Evolutionary conservation across 2,888 invertebrate genomes (phyloP), one percentile per base, ranked within the genome.

Genomic region (Hipparchia sbordonii): DNA sequence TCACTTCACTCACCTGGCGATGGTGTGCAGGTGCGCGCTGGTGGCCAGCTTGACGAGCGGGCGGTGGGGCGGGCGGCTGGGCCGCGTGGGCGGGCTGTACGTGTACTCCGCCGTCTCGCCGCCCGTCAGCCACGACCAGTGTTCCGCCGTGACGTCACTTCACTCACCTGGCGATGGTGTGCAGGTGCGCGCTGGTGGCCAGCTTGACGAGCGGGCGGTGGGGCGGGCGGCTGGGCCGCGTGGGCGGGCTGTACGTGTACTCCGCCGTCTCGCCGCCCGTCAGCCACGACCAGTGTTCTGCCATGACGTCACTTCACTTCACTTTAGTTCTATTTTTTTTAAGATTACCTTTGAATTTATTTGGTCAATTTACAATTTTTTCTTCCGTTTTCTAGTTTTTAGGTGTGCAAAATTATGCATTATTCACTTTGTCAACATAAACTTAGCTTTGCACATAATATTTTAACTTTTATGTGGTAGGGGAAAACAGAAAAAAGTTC

Each of bases 211-310:
- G 86, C 23, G 93, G 93, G 13, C 93, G 80, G 79, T 93, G 93
- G 0, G 93, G 93, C 0, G 93, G 90, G 10, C 91, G 80, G 75
- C 89, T 86, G 54, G 93, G 93, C 63, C 92, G 74, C 12, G 86
- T 87, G 6, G 93, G 93, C n/a, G 93, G 93, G 74, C 92, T 93
- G 85, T 93, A 92, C 0, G 91, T 93, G 81, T 92, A 93, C 85
- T 92, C 93, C 66, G 84, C 84, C 51, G 89, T 83, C 78, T 86
- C 88, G 39, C 70, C 72, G 56, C 74, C 91, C 69, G 91, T 91
- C 84, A 92, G 78, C 93, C 93, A 93, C 5, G 92, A 92, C 92
- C 92, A 92, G 82, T 93, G 93, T 54, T 93, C 92, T 72, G 92
- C 56, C 67, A 56, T 39, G 51, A 66, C 65, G 52, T 63, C 12